Base-by-base conservation (phyloP, 2,888 invertebrate species). In the Plebejus anna region DNA sequence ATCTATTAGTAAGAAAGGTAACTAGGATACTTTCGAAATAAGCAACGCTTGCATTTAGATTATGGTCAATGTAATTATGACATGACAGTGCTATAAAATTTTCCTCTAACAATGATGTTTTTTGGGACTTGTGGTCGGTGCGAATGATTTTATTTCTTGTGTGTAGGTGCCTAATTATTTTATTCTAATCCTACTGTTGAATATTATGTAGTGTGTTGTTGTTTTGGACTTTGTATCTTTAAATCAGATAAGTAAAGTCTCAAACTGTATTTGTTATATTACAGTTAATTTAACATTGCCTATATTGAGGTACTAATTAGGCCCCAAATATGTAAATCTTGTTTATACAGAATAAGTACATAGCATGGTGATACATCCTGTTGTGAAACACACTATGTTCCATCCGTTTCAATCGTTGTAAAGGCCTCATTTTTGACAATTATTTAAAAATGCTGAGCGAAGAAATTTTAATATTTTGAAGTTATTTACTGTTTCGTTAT, bases 181-280 rank as follows among this genome's bases (percentile, higher is more conserved):
- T 57, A 70, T 47, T 57, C n/a, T 57, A 55, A 51, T 57, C 36
- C 16, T n/a, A 36, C 28, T 73, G 9, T 66, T 76, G 4, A 22
- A 16, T 32, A 28, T 73, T 32, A 28, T 73, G 16, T 73, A 28
- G 47, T 55, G 7, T 76, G 13, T 73, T 70, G 22, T 77, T 32
- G 47, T 59, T 38, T 61, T 78, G 79, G 75, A 78, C 77, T 78
- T 78, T 77, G 76, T 61, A 61, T 51, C 71, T 42, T 38, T 55
- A 59, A 61, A 77, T 76, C 76, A 71, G 47, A 72, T 28, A 32
- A 11, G 28, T 76, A 47, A 36, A 32, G 32, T 72, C n/a, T 57
- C 2, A 11, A 75, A 71, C 4, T 71, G 16, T 71, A 47, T 71
- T 32, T 28, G 57, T 32, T 32, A 32, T 2, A 32, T 75, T n/a